A percentile compares a stretch with the other conserved stretches of the same genome.
Evolutionary conservation across 2,797 vertebrate genomes (phyloP).

Genomic region (Streptopelia turtur): DNA sequence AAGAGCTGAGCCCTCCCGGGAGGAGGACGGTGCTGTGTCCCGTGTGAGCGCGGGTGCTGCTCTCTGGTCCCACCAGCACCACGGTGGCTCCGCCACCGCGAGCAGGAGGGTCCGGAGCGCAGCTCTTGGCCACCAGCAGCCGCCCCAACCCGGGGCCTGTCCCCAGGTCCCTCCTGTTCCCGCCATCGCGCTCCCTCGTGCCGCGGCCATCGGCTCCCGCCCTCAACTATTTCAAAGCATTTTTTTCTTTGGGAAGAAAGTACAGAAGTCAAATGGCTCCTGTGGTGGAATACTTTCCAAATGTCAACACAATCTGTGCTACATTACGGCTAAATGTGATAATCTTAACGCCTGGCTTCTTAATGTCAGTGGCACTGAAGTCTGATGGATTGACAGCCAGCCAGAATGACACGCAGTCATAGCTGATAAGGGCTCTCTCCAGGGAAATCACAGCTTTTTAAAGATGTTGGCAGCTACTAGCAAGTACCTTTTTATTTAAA

Average conservation of each 20-base stretch:
- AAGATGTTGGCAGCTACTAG: constrained; percentile 53
- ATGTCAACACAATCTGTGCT: constrained; percentile 80
- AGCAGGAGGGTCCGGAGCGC: no score
- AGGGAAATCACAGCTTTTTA: constrained; percentile 70
- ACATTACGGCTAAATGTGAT: constrained; percentile 75
- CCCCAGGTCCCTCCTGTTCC: neutral
- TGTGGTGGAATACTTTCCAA: constrained; percentile 77
- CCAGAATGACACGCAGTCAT: constrained; percentile 66
- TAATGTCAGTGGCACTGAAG: constrained; percentile 75
- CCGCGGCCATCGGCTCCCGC: neutral
- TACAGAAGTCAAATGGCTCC: constrained; percentile 75
- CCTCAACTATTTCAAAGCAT: neutral
- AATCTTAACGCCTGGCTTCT: constrained; percentile 70
- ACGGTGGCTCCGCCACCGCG: no score
- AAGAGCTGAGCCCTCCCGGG: fast-evolving
- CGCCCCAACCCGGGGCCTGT: neutral
- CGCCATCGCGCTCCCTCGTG: fast-evolving
- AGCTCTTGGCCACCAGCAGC: fast-evolving
- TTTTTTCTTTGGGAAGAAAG: constrained; percentile 51
- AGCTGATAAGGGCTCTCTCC: constrained; percentile 52
- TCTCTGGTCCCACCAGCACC: no score
- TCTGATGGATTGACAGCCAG: constrained; percentile 71
- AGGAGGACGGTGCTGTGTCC: neutral
- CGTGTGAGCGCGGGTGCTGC: no score
- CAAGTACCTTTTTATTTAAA: constrained; percentile 65